Base-by-base conservation (phyloP, 2,797 vertebrate species). In the Pipistrellus kuhlii region DNA sequence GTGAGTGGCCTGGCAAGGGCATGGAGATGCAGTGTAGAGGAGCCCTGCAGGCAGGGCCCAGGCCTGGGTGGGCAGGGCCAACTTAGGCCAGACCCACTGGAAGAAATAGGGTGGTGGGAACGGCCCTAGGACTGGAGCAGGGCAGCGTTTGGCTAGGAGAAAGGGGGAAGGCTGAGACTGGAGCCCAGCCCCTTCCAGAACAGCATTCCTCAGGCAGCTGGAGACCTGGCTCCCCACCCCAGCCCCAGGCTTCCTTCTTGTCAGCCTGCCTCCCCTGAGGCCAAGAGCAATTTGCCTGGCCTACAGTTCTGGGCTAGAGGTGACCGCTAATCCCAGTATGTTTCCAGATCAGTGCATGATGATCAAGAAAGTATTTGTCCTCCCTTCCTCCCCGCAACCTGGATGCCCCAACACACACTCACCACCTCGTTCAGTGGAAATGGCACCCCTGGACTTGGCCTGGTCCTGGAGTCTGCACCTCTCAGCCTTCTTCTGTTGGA, bases 1-100 rank as follows among this genome's bases (percentile, higher is more conserved):
- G 83, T 1, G 6, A 38, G 68, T 3, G 27, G 17, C n/a, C 25
- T 46, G 41, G 35, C 2, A 14, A 80, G 57, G 72, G 41, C 53
- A 3, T 0, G 23, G 59, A 30, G n/a, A 38, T 35, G 27, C 4
- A 2, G 48, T 2, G 5, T 9, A 1, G 25, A 66, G 48, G 8
- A 10, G 8, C 6, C 78, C 13, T n/a, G 30, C 12, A 12, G 57
- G 48, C 35, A 55, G 41, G 32, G 3, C 13, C 21, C 53, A 21
- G 27, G 68, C 48, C 5, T 3, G 18, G 35, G 48, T 21, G 78
- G 35, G 44, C 8, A 14, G 38, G 51, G 81, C 46, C 4, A 2
- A 46, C 30, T 14, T 32, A 10, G 27, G 38, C 48, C 69, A 20
- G 41, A 51, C n/a, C 78, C 10, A 3, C 0, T 38, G 69, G 20